Base-by-base conservation (phyloP, 2,113 vertebrate genomes). In the Syngnathus floridae region DNA sequence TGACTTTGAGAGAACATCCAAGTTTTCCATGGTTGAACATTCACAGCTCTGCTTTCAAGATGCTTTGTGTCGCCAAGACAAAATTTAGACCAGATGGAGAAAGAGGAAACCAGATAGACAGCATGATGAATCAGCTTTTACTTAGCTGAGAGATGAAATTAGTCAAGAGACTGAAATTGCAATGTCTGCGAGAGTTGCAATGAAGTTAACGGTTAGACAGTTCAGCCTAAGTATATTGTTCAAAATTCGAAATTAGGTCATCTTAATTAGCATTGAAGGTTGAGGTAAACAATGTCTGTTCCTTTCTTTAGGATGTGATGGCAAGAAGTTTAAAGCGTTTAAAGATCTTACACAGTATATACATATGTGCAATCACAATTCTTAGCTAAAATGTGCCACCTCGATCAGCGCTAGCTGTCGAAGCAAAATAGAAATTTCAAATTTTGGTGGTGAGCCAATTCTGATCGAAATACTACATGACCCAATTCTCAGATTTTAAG, bases 11-110 rank as follows among this genome's bases (percentile, higher is more conserved):
- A 62, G 67, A 71, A 69, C 35, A 41, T 26, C 43, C 4, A 16
- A 4, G 54, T 59, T 76, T 87, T 84, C 80, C 80, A 40, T 4
- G 19, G 77, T 73, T 56, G 65, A 57, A 73, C 59, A 67, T 73
- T 71, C 61, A 7, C 68, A 31, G 71, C 36, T 67, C 31, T 49
- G 73, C 73, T 84, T 86, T 78, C 82, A 83, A 77, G 65, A 82
- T 72, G 65, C 37, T 58, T 43, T 74, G 48, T 62, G 7, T 75
- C 45, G 64, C 57, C 72, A 61, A 46, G 60, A 13, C 52, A 74
- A 75, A 84, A 86, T 71, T 67, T 69, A 78, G 75, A 82, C 73
- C 84, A 87, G 80, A 86, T 84, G 83, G 77, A 37, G 14, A 60
- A 60, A 61, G 35, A 11, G 58, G 40, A 41, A 61, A 61, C 40